Percentiles rank a stretch among this genome's conserved stretches.
phyloP scores from a whole-genome alignment of 2,888 invertebrate genomes.

The Plusia festucae region DNA sequence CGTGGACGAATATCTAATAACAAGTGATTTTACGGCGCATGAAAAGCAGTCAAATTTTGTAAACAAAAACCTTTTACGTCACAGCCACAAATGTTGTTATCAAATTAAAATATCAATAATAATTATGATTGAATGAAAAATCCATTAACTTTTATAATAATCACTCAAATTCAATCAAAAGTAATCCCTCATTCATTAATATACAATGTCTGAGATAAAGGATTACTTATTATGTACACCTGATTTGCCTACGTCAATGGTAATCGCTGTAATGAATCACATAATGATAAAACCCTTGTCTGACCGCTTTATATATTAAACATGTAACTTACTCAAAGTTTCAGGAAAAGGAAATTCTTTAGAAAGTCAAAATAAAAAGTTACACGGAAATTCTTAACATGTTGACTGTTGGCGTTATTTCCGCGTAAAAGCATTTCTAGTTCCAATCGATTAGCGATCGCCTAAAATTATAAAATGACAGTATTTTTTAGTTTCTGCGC shows the following conservation, averaged over 20 bases:
- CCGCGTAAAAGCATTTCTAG: background rate
- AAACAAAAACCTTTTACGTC: slow-evolving; percentile 24
- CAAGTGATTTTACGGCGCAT: background rate
- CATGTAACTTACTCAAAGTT: background rate
- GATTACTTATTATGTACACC: background rate
- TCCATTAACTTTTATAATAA: background rate
- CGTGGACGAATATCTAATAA: background rate
- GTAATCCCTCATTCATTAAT: slow-evolving; percentile 4
- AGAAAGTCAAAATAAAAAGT: background rate
- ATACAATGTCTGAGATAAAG: background rate
- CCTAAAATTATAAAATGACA: background rate
- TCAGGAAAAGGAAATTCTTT: background rate
- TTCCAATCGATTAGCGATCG: background rate
- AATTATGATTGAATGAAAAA: slow-evolving; percentile 39
- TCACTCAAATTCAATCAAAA: background rate
- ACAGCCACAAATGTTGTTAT: slow-evolving; percentile 9
- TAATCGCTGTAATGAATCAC: background rate
- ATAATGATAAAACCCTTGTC: background rate
- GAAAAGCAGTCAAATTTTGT: background rate
- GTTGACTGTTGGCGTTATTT: background rate
- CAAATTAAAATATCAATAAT: slow-evolving; percentile 4
- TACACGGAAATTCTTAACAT: background rate
- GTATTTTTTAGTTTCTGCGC: background rate
- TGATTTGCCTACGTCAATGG: slow-evolving; percentile 1
- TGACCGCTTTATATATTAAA: no score